These are phyloP conservation scores for Melanostoma scalare DNA, from an alignment of 2,888 invertebrate species.

Conservation along the genomic window DNA sequence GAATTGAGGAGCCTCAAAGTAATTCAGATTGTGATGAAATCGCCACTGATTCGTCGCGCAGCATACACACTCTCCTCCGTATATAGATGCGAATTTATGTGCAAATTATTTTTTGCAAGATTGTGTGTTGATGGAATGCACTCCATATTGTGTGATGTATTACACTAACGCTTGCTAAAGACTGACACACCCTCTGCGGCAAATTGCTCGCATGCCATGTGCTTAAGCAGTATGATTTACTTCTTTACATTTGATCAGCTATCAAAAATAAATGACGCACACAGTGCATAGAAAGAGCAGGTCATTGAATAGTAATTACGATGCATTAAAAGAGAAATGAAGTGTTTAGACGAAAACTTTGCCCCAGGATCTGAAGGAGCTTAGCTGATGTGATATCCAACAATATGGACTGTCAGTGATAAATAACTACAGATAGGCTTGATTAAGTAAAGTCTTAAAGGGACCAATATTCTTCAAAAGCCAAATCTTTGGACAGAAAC, in stretches of 20 bases:
- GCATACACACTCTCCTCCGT: constrained; percentile 5
- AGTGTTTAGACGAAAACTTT: constrained; percentile 20
- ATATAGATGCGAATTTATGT: constrained; percentile 50
- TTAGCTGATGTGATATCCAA: neutral
- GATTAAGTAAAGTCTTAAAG: too few species aligned
- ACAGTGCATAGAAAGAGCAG: constrained; percentile 9
- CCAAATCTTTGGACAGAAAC: too few species aligned
- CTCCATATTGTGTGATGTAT: constrained; percentile 50
- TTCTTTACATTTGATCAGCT: constrained; percentile 31
- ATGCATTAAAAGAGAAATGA: constrained; percentile 26
- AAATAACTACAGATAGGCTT: too few species aligned
- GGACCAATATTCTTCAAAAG: too few species aligned
- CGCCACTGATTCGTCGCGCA: constrained; percentile 66
- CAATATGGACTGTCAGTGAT: too few species aligned
- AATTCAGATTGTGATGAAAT: constrained; percentile 61
- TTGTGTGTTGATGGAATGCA: constrained; percentile 62
- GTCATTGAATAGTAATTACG: constrained; percentile 16
- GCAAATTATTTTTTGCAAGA: constrained; percentile 54
- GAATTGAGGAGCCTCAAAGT: constrained; percentile 33
- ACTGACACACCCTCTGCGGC: constrained; percentile 33
- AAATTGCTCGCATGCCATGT: constrained; percentile 1
- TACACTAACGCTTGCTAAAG: constrained; percentile 43
- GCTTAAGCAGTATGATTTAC: constrained; percentile 29
- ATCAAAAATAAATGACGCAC: constrained; percentile 26
- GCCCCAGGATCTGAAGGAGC: neutral